phyloP scores from a whole-genome alignment of 2,797 vertebrate species.

The Aythya fuligula region DNA sequence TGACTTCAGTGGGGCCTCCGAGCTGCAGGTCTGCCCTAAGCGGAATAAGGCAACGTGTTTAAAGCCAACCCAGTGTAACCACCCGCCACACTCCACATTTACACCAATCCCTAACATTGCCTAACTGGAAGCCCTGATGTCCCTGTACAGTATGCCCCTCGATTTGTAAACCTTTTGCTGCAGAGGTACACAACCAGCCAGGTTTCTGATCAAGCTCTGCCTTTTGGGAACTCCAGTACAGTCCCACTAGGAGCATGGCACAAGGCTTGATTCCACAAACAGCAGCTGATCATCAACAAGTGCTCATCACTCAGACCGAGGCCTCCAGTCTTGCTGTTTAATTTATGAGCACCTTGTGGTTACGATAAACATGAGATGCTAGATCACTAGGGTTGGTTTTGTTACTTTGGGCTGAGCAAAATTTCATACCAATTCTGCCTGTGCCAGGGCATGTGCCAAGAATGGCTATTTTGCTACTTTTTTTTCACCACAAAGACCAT shows the following conservation, averaged over 20 bases:
- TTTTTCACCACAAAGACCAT: not conserved
- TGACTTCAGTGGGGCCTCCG: not conserved
- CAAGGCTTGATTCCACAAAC: not conserved
- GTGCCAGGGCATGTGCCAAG: not conserved
- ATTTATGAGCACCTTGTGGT: slow-evolving; percentile 1
- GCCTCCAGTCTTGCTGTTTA: not conserved
- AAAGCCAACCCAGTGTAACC: not conserved
- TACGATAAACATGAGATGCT: not conserved
- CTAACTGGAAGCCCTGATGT: not conserved
- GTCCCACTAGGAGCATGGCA: not conserved
- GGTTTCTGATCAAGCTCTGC: not conserved
- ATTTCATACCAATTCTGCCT: not conserved
- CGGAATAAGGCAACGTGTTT: not conserved
- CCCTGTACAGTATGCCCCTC: not conserved
- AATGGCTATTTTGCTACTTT: not conserved
- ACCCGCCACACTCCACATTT: rapidly evolving
- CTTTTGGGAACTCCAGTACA: not conserved
- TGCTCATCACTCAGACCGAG: not conserved
- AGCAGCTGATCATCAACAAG: not conserved
- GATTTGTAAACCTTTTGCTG: not conserved
- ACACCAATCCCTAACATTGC: not conserved
- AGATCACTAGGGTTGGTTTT: not conserved
- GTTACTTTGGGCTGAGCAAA: not conserved
- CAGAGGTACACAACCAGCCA: not conserved
- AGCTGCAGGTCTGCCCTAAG: not conserved